Evolutionary conservation across 2,888 invertebrate species (phyloP).

Genomic region (Anticlea derivata): DNA sequence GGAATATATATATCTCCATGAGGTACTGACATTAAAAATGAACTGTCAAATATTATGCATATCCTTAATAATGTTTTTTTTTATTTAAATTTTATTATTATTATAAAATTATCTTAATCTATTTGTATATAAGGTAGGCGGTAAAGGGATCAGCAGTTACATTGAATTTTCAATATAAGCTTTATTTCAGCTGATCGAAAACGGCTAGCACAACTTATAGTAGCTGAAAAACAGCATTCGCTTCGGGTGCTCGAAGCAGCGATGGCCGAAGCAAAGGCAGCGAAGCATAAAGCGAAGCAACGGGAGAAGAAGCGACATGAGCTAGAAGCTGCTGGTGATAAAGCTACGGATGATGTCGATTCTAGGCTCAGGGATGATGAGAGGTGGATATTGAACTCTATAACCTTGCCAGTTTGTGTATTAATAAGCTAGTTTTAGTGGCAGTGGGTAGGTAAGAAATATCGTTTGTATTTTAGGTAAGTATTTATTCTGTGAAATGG

Average conservation of each 20-base stretch:
- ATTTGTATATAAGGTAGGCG: too few species aligned
- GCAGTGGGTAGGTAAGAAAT: too few species aligned
- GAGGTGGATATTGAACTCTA: slow-evolving; percentile 47
- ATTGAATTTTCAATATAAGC: too few species aligned
- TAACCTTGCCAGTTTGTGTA: not conserved
- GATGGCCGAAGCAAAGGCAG: slow-evolving; percentile 74
- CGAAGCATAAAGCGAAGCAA: slow-evolving; percentile 58
- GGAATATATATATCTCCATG: too few species aligned
- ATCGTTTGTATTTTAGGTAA: too few species aligned
- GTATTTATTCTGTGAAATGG: not conserved
- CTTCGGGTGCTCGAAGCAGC: slow-evolving; percentile 72
- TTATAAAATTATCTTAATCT: too few species aligned
- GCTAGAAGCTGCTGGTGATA: slow-evolving; percentile 57
- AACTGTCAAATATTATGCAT: too few species aligned
- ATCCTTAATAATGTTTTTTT: too few species aligned
- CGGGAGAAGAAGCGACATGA: slow-evolving; percentile 56
- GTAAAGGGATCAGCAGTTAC: too few species aligned
- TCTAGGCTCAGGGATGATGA: slow-evolving; percentile 66
- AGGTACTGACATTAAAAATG: too few species aligned
- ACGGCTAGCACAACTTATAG: slow-evolving; percentile 72
- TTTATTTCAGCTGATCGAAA: slow-evolving; percentile 67
- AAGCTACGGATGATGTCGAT: slow-evolving; percentile 66
- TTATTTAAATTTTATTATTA: too few species aligned
- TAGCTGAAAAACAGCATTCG: slow-evolving; percentile 77
- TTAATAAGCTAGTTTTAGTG: too few species aligned